These are phyloP conservation scores for Drosophila helvetica DNA, from an alignment of 2,888 invertebrate species.

Conservation along the genomic window DNA sequence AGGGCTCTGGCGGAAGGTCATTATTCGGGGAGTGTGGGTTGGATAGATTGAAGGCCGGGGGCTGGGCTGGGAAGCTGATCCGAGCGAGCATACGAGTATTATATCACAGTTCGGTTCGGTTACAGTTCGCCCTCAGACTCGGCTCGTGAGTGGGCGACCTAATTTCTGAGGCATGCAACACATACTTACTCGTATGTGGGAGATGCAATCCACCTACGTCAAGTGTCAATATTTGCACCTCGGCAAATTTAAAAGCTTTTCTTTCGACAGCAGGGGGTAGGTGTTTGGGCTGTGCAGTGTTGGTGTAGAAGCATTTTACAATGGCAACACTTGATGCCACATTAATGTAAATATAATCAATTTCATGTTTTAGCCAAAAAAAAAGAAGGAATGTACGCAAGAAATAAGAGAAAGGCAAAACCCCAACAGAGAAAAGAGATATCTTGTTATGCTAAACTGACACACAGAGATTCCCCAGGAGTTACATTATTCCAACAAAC, in stretches of 20 bases:
- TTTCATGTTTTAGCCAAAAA: slow-evolving; percentile 78
- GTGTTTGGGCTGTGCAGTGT: not conserved
- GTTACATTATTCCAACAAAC: slow-evolving; percentile 76
- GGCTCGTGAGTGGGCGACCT: slow-evolving; percentile 5
- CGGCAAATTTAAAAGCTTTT: slow-evolving; percentile 72
- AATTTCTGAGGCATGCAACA: slow-evolving; percentile 13
- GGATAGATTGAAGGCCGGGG: slow-evolving; percentile 14
- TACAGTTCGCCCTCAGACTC: not conserved
- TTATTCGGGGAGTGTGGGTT: slow-evolving; percentile 17
- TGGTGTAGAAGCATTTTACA: slow-evolving; percentile 58
- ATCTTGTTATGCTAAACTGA: slow-evolving; percentile 82
- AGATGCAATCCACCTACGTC: slow-evolving; percentile 59
- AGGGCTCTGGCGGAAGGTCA: slow-evolving; percentile 23
- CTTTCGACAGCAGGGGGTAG: slow-evolving; percentile 42
- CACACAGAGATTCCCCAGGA: slow-evolving; percentile 81
- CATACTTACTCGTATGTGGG: not conserved
- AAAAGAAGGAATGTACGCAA: slow-evolving; percentile 9
- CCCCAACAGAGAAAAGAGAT: slow-evolving; percentile 62
- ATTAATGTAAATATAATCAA: slow-evolving; percentile 82
- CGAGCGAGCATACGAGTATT: slow-evolving; percentile 7
- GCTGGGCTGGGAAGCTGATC: slow-evolving; percentile 3
- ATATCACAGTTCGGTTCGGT: slow-evolving; percentile 1
- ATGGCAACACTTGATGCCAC: slow-evolving; percentile 73
- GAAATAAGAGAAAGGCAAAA: slow-evolving; percentile 13
- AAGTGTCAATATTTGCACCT: slow-evolving; percentile 73